Base-by-base conservation (phyloP, 2,888 invertebrate species). In the Margaritifera margaritifera region DNA sequence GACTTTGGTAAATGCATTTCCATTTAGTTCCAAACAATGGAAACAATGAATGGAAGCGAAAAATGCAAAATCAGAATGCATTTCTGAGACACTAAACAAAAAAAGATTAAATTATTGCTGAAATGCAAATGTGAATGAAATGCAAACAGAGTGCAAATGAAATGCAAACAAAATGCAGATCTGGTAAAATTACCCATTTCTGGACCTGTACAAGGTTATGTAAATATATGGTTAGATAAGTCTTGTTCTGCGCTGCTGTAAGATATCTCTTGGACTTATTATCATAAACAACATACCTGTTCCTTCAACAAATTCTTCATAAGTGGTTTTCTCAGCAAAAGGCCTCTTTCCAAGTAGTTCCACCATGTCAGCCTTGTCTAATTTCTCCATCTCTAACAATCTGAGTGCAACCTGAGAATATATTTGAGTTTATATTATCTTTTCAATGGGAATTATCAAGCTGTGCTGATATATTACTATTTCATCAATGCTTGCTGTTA, bases 281-380 rank as follows among this genome's bases (percentile, higher is more conserved):
- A 4, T 25, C 18, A 5, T 27, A 51, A 42, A 22, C 18, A 24
- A 25, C 59, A 61, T 79, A 90, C 90, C 90, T 77, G 90, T 90
- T 54, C 89, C 90, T 90, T 97, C 98, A 0, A 99, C 99, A 90
- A 99, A 99, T 88, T 99, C 96, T 90, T 99, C 99, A 86, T 99
- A 99, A 18, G 99, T 99, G 20, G 98, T 97, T 91, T 99, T 99
- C 90, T 99, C 99, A 19, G 95, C 95, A 93, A 99, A 99, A 0
- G 99, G 99, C 80, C 99, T 92, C 42, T 93, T 92, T 0, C 99
- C 99, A 61, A 99, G 92, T 53, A 99, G 91, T 89, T 98, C 98
- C 75, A 99, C 95, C 97, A 99, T 97, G 88, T 99, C 99, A 61
- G 98, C 96, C 74, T 99, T 93, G 86, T 95, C 96, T 63, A 99